Base-by-base conservation (phyloP, 1,140 invertebrate genomes). In the Drosophila sechellia region DNA sequence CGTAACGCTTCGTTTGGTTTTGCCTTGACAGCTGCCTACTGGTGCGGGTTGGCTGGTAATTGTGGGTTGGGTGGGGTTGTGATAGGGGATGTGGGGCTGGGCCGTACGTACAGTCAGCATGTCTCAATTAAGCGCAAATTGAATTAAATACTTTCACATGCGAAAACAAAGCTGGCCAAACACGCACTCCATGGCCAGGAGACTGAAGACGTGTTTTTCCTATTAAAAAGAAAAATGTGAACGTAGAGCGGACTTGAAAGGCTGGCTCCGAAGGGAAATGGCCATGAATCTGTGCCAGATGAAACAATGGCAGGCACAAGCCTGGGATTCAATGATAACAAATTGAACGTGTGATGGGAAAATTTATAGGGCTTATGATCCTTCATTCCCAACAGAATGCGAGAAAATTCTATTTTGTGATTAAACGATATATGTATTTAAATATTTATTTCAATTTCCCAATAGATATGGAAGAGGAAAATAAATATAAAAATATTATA, bases 71-170 rank as follows among this genome's bases (percentile, higher is more conserved):
- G 27, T 49, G 31, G 57, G 52, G 34, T 34, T 34, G 20, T 0
- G 20, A 27, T 37, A 8, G 37, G 37, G 3, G n/a, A 58, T 69
- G 39, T 35, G 13, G 59, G 59, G 35, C 17, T 59, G 59, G 57
- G 42, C 64, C 27, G 43, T 64, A 65, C 27, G 43, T 64, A 65
- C 68, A 63, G 75, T 71, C 77, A 50, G 77, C 8, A 65, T 80
- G 60, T 81, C 73, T 77, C 73, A 81, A 80, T 80, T 66, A 80
- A 77, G 72, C 45, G 61, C 61, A 80, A 80, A 77, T 81, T 72
- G 79, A 76, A 81, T 81, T 79, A 79, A 81, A 81, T 71, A 76
- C 60, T 70, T 76, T 79, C 65, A 79, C 64, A 76, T 81, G 60
- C 60, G 76, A 77, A 78, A 71, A 78, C 76, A 78, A 77, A 78